These are phyloP conservation scores for Colistium nudipinnis DNA, from an alignment of 2,113 vertebrate species.

Conservation along the genomic window DNA sequence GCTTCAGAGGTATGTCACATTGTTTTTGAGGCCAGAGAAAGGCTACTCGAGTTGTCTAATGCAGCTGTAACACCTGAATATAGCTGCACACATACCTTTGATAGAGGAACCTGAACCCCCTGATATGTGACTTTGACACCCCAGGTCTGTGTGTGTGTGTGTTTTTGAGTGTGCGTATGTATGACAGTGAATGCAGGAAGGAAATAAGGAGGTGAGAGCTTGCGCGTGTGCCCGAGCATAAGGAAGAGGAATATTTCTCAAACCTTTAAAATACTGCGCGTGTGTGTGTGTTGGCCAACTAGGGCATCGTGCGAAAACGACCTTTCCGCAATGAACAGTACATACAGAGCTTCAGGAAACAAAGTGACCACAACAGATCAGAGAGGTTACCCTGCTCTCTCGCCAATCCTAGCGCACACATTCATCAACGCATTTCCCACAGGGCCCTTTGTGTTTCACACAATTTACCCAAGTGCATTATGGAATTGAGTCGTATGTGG, in stretches of 20 bases:
- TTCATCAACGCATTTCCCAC: conserved; percentile 69
- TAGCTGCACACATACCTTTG: conserved; percentile 43
- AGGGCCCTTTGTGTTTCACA: conserved; percentile 43
- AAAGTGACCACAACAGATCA: conserved; percentile 44
- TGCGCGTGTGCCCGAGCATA: background rate
- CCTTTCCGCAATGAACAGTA: conserved; percentile 43
- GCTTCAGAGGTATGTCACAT: conserved; percentile 49
- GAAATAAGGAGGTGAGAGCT: background rate
- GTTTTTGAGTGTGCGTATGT: background rate
- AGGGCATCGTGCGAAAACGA: conserved; percentile 41
- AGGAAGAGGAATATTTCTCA: background rate
- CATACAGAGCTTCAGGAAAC: conserved; percentile 46
- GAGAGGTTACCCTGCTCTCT: conserved; percentile 56
- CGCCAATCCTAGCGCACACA: conserved; percentile 45
- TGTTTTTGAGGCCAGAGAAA: conserved; percentile 65
- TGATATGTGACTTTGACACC: conserved; percentile 46
- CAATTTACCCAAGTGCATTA: conserved; percentile 48
- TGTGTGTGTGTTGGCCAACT: conserved; percentile 30
- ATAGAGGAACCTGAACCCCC: conserved; percentile 21
- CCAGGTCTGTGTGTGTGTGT: conserved; percentile 19
- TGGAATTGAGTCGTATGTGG: conserved; percentile 38
- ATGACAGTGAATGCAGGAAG: background rate
- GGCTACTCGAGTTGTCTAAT: conserved; percentile 56
- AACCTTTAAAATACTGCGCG: background rate
- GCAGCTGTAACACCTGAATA: conserved; percentile 65